Base-by-base conservation (phyloP, 1,140 invertebrate genomes). In the Neelides sp. region DNA sequence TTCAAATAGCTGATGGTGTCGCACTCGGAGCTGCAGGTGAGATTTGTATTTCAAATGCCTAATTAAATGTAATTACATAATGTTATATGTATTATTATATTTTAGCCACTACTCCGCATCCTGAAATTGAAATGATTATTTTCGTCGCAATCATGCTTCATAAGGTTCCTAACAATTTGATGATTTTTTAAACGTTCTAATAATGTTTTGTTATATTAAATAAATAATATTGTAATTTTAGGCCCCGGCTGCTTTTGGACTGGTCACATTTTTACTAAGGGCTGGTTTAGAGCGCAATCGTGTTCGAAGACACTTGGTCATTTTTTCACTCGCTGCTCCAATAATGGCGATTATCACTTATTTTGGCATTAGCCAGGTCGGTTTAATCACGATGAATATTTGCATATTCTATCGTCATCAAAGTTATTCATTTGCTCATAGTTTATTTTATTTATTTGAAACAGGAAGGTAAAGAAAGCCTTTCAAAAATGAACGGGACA, bases 121-220 rank as follows among this genome's bases (percentile, higher is more conserved):
- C 88, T 17, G 92, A 96, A 64, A 88, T 98, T 3, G 94, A 98
- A 72, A 80, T 94, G 62, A 94, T 99, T 56, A 91, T 99, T 17
- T 98, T 98, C 68, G 66, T 95, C 28, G 95, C 95, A 22, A 98
- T 98, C 55, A 98, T 99, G 92, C 71, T 99, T 13, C 95, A 99
- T 64, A 99, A 99, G 73, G 82, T 84, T 17, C 47, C 10, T 48
- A 42, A 32, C 22, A 24, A 19, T 50, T 34, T n/a, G 17, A 37
- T 39, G 15, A 28, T 34, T 13, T 37, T 37, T 24, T n/a, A 36
- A 40, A 39, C 22, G 20, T 22, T 3, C 20, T 26, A 45, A 12
- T 22, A 35, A 37, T 37, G 48, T 4, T 40, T 48, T 10, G n/a
- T 45, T 41, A n/a, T n/a, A n/a, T n/a, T n/a, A 27, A 12, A 19